Percentiles rank a stretch among this genome's conserved stretches.
These are phyloP conservation scores for Plotosus lineatus DNA, from an alignment of 2,113 vertebrate species.

Conservation along the genomic window DNA sequence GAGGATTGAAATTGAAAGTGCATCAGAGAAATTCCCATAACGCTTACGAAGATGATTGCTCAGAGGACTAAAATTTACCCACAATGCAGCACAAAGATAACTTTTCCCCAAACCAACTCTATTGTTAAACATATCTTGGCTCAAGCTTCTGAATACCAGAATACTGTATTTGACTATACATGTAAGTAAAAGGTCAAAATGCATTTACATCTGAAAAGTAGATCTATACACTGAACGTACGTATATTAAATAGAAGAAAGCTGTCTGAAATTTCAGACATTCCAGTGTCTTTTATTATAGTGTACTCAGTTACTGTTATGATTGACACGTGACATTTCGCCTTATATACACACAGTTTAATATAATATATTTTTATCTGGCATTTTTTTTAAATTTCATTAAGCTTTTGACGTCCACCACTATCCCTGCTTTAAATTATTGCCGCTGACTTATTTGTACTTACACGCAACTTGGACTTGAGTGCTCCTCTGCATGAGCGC, in stretches of 20 bases:
- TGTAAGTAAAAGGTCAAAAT: background rate
- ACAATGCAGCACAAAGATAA: background rate
- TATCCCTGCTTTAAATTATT: background rate
- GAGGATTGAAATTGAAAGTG: background rate
- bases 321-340: background rate
- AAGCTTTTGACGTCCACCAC: background rate
- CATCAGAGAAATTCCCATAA: background rate
- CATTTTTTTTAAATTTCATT: background rate
- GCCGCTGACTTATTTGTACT: constrained; percentile 67
- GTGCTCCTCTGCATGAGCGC: constrained; percentile 95
- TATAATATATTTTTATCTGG: background rate
- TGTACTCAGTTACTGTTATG: too few species aligned
- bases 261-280: background rate
- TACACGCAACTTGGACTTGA: constrained; percentile 96
- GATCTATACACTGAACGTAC: background rate
- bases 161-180: background rate
- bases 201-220: background rate
- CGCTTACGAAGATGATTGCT: background rate
- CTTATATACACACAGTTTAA: background rate
- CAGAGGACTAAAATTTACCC: background rate
- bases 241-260: background rate
- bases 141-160: background rate
- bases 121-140: background rate
- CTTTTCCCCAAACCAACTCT: background rate
- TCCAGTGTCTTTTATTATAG: too few species aligned